Percentiles rank a stretch among this genome's conserved stretches.
These are phyloP conservation scores for Emydoidea blandingii DNA, from an alignment of 2,797 vertebrate species.

Conservation along the genomic window DNA sequence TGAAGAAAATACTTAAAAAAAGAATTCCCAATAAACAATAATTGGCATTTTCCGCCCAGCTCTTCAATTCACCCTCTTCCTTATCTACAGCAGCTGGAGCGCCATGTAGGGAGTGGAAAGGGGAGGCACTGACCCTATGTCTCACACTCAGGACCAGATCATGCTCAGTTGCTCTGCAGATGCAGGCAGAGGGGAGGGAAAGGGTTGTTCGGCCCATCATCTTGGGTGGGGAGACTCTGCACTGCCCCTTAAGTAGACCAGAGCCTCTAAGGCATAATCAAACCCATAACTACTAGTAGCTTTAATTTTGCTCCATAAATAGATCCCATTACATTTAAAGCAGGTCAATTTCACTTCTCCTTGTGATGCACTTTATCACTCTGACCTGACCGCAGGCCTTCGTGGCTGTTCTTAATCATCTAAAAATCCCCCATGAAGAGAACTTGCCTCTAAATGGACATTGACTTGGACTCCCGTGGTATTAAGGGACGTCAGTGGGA, in stretches of 20 bases:
- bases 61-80: neutral
- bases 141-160: neutral
- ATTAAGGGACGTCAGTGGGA: neutral
- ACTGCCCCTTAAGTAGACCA: neutral
- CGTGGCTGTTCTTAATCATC: neutral
- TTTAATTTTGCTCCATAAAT: neutral
- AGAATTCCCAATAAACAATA: neutral
- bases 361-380: neutral
- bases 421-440: neutral
- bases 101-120: neutral
- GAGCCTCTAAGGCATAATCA: neutral
- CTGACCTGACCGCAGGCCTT: neutral
- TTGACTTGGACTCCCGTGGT: neutral
- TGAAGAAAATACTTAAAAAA: neutral
- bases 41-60: neutral
- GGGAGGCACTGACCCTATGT: rapidly evolving
- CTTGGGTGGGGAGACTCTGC: neutral
- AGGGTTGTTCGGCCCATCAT: neutral
- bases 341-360: constrained; percentile 18
- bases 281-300: neutral
- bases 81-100: neutral
- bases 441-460: neutral
- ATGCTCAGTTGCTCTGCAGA: neutral
- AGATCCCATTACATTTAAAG: neutral
- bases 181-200: neutral